These are phyloP conservation scores for Pogona vitticeps DNA, from an alignment of 2,113 vertebrate species.

Conservation along the genomic window DNA sequence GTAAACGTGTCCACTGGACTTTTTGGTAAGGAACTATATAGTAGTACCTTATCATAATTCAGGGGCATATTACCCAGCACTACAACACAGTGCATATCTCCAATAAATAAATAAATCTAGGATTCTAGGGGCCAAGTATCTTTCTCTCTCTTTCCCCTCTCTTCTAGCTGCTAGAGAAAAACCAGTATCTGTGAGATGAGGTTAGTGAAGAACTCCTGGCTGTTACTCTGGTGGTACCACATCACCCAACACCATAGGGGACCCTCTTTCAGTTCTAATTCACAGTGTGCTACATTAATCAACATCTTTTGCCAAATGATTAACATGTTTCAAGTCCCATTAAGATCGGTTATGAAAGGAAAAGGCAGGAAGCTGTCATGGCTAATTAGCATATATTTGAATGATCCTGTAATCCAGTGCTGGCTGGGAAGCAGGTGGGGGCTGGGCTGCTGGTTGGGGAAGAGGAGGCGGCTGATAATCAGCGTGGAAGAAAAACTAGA, in stretches of 20 bases:
- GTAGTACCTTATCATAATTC: no score
- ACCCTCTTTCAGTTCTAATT: constrained; percentile 56
- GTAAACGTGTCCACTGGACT: no score
- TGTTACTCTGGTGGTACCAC: neutral
- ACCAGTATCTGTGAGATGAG: neutral
- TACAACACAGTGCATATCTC: no score
- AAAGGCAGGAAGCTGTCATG: constrained; percentile 52
- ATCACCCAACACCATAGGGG: neutral
- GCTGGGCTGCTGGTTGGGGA: neutral
- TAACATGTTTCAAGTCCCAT: constrained; percentile 54
- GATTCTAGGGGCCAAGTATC: no score
- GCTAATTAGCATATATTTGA: constrained; percentile 50
- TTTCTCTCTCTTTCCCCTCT: neutral
- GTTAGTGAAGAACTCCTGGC: constrained; percentile 4
- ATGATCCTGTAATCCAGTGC: neutral
- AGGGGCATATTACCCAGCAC: no score
- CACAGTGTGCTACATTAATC: constrained; percentile 35
- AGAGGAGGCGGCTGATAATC: neutral
- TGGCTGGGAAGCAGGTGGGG: neutral
- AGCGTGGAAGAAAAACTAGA: neutral
- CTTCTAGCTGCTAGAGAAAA: accelerated
- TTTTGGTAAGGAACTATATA: no score
- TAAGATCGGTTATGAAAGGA: constrained; percentile 45
- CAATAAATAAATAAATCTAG: no score
- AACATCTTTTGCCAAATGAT: constrained; percentile 60